Base-by-base conservation (phyloP, 2,888 invertebrate genomes). In the Sipunculus nudus region DNA sequence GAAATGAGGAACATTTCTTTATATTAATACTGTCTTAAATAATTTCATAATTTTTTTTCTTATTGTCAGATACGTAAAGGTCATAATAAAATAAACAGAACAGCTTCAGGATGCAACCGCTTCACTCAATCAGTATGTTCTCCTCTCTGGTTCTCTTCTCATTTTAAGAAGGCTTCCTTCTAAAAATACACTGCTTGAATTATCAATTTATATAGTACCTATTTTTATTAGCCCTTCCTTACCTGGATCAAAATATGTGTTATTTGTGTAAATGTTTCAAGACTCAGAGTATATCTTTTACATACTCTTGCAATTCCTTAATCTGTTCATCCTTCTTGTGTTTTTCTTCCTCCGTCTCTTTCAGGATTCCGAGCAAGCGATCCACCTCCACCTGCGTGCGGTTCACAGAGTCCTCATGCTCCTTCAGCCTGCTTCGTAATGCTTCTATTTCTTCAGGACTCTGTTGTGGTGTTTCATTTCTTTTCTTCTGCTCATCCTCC, bases 341-440 rank as follows among this genome's bases (percentile, higher is more conserved):
- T 60, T 78, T 78, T 60, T 86, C 86, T 40, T 77, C 78, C 64
- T 86, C 86, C 57, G 80, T 64, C 3, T 75, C 74, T 50, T 81
- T 78, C 28, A 86, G 73, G 65, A 84, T 79, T 35, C 78, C 78
- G 53, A 85, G 77, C 56, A 86, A 72, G 49, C 83, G 76, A 52
- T 86, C 85, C 13, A 85, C 80, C 64, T 85, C 85, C 3, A 66
- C 63, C 64, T 77, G 77, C 16, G 73, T 71, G 41, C 74, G 70
- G 16, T 53, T 70, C 21, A 73, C 67, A 50, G 78, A 75, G 26
- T 66, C 69, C 41, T 65, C 46, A 43, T 59, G 49, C 19, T 49
- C 39, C 31, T 67, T 61, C 39, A 69, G 43, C 23, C n/a, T n/a
- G n/a, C n/a, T n/a, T n/a, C n/a, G n/a, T n/a, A n/a, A n/a, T n/a